Conservation (phyloP, 2,113 vertebrate species). For the Collichthys lucidus region DNA sequence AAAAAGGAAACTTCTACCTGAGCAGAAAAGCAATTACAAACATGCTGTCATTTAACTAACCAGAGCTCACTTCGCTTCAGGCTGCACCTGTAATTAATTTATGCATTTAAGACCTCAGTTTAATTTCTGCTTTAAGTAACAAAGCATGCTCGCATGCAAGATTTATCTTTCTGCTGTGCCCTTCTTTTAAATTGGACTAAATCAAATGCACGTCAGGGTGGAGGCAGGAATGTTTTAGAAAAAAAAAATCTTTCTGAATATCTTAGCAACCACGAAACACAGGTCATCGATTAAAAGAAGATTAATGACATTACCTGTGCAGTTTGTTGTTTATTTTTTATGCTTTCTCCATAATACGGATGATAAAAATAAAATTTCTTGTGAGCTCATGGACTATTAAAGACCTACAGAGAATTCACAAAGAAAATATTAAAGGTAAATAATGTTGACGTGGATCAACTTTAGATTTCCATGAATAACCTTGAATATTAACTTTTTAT, state of each 20-base stretch:
- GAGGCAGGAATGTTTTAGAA: not conserved
- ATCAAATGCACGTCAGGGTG: slow-evolving; percentile 31
- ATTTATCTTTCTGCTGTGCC: slow-evolving; percentile 57
- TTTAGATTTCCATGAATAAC: not conserved
- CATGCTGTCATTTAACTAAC: slow-evolving; percentile 28
- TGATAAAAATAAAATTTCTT: not conserved
- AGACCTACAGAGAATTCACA: not conserved
- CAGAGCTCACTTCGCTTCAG: slow-evolving; percentile 24
- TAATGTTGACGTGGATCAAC: not conserved
- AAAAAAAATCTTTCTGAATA: not conserved
- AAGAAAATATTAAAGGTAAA: slow-evolving; percentile 8
- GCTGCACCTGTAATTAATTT: slow-evolving; percentile 45
- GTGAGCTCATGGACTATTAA: not conserved
- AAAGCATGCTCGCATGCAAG: slow-evolving; percentile 21
- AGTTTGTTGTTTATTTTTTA: slow-evolving; percentile 2
- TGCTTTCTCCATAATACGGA: not conserved
- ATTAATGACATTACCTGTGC: not conserved
- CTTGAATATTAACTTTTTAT: not conserved
- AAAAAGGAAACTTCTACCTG: not conserved
- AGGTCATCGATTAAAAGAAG: slow-evolving; percentile 19
- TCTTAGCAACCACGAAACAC: slow-evolving; percentile 2
- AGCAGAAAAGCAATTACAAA: slow-evolving; percentile 46
- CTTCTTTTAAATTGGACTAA: slow-evolving; percentile 45
- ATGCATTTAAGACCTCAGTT: slow-evolving; percentile 52
- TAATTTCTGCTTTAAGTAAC: slow-evolving; percentile 47